Evolutionary conservation across 53 echinoderm and acorn worm genomes (phyloP).

Genomic region (Paracentrotus lividus): DNA sequence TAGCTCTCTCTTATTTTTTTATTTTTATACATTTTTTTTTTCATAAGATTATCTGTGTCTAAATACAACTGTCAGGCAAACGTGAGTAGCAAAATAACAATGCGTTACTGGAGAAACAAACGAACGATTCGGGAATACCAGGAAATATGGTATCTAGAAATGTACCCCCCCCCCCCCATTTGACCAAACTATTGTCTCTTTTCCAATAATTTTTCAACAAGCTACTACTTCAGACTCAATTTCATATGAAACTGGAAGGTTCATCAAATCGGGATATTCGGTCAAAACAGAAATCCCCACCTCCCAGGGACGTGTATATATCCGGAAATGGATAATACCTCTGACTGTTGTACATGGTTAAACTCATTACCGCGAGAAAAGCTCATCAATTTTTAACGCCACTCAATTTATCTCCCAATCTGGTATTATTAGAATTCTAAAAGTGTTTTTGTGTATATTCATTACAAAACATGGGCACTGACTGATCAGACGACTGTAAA

Average conservation of each 20-base stretch:
- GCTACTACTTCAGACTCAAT: neutral
- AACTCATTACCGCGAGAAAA: neutral
- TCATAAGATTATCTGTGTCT: no score
- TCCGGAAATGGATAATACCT: slow-evolving; percentile 37
- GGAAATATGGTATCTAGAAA: no score
- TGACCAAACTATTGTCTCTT: no score
- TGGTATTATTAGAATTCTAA: neutral
- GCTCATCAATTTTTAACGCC: slow-evolving; percentile 35
- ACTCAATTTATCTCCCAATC: neutral
- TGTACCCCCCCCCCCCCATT: no score
- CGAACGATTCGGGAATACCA: no score
- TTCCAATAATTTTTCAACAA: no score
- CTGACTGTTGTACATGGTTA: neutral
- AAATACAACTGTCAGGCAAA: no score
- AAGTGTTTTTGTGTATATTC: neutral
- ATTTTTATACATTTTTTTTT: no score
- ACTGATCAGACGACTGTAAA: neutral
- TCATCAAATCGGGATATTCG: slow-evolving; percentile 35
- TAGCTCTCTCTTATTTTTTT: no score
- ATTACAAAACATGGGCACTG: neutral
- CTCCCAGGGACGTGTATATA: slow-evolving; percentile 3
- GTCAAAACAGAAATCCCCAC: slow-evolving; percentile 18
- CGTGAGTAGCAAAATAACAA: no score
- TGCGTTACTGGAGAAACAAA: no score
- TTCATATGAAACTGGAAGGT: neutral